These are phyloP conservation scores for Trichogramma pretiosum DNA, from an alignment of 1,140 invertebrate species.

Conservation along the genomic window DNA sequence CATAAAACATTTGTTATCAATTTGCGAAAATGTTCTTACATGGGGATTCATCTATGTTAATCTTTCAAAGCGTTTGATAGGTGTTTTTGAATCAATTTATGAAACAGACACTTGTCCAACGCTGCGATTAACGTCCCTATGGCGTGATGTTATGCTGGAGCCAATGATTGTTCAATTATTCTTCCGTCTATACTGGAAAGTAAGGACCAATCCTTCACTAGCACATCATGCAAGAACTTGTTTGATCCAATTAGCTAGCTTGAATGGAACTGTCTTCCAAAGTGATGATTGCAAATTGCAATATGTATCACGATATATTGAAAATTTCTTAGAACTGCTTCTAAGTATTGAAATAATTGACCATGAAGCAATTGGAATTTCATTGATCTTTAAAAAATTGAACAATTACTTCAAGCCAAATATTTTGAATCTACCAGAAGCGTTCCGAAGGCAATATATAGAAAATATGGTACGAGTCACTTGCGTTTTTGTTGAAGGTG, in stretches of 20 bases:
- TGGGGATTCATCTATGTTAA: slow-evolving; percentile 63
- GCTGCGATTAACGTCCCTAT: slow-evolving; percentile 53
- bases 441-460: slow-evolving; percentile 47
- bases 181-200: slow-evolving; percentile 77
- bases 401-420: slow-evolving; percentile 52
- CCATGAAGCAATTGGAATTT: slow-evolving; percentile 56
- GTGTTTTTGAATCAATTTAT: slow-evolving; percentile 62
- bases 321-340: slow-evolving; percentile 60
- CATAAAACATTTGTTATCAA: slow-evolving; percentile 59
- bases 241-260: slow-evolving; percentile 65
- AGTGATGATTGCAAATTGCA: slow-evolving; percentile 52
- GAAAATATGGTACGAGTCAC: slow-evolving; percentile 64
- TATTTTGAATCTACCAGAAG: slow-evolving; percentile 43
- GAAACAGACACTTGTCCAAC: slow-evolving; percentile 58
- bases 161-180: slow-evolving; percentile 65
- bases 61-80: slow-evolving; percentile 61
- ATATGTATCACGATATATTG: slow-evolving; percentile 64
- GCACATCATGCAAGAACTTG: slow-evolving; percentile 69
- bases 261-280: slow-evolving; percentile 63
- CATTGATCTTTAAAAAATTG: slow-evolving; percentile 57
- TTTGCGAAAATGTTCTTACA: slow-evolving; percentile 63
- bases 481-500: slow-evolving; percentile 63
- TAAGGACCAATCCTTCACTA: slow-evolving; percentile 63
- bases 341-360: slow-evolving; percentile 55
- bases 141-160: slow-evolving; percentile 70